Evolutionary conservation across 2,113 vertebrate genomes (phyloP).

Genomic region (Pleuronectes platessa): DNA sequence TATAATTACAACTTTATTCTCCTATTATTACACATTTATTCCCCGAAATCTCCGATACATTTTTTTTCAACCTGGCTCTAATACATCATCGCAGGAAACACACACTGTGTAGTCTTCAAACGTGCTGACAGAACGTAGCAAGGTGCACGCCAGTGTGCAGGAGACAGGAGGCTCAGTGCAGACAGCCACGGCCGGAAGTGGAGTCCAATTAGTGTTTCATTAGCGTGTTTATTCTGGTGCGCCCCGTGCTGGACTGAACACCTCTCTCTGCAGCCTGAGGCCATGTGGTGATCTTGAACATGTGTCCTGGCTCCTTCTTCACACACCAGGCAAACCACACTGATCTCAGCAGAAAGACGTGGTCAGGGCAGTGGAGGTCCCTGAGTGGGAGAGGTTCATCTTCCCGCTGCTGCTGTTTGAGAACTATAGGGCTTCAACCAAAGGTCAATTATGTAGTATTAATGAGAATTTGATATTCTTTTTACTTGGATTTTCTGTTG

Average conservation of each 20-base stretch:
- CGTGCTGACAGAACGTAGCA: constrained; percentile 29
- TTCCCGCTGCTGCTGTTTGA: constrained; percentile 2
- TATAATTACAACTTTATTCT: background rate
- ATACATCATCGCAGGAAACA: background rate
- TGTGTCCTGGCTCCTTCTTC: constrained; percentile 46
- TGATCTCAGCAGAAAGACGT: constrained; percentile 17
- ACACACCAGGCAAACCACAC: constrained; percentile 51
- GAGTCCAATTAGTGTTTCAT: constrained; percentile 70
- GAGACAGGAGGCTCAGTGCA: constrained; percentile 41
- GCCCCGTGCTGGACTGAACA: constrained; percentile 27
- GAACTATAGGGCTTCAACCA: background rate
- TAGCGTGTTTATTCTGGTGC: constrained; percentile 70
- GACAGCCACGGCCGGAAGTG: constrained; percentile 54
- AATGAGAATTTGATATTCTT: constrained; percentile 2
- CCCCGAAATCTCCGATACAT: background rate
- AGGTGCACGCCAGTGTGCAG: constrained; percentile 36
- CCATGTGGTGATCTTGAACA: constrained; percentile 18
- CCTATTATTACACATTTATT: background rate
- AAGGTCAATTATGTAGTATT: background rate
- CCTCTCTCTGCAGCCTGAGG: constrained; percentile 40
- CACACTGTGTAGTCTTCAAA: constrained; percentile 15
- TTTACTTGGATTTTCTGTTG: constrained; percentile 5
- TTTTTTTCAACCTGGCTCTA: background rate
- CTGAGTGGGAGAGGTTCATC: constrained; percentile 18
- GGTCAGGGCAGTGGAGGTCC: constrained; percentile 14